Evolutionary conservation across 2,797 vertebrate species (phyloP).

Genomic region (Danio tinwini): DNA sequence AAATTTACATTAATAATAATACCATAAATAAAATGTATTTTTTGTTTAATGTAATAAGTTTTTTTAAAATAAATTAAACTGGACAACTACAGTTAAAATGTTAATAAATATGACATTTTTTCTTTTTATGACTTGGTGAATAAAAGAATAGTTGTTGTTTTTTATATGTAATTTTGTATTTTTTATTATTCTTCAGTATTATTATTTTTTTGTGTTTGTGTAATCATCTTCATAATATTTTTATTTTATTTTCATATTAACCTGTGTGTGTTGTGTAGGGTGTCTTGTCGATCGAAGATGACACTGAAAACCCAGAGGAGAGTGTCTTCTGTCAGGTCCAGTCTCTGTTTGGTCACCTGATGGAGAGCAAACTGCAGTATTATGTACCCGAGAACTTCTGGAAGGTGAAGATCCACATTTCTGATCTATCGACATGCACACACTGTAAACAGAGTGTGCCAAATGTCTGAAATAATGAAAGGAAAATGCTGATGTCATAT

Average conservation of each 20-base stretch:
- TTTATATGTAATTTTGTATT: too few relatives aligned
- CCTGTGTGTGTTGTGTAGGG: constrained; percentile 72
- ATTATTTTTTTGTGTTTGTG: too few relatives aligned
- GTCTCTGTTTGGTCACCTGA: constrained; percentile 96
- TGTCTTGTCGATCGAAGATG: constrained; percentile 95
- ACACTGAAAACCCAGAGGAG: constrained; percentile 96
- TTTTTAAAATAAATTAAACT: too few relatives aligned
- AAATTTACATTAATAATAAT: too few relatives aligned
- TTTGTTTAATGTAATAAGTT: too few relatives aligned
- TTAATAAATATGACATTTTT: too few relatives aligned
- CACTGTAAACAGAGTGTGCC: background rate
- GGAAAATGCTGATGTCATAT: background rate
- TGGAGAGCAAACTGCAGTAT: constrained; percentile 99
- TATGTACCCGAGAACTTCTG: constrained; percentile 98
- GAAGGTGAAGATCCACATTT: constrained; percentile 82
- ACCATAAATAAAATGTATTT: too few relatives aligned
- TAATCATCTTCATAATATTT: too few relatives aligned
- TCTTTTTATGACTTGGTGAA: too few relatives aligned
- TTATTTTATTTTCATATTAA: background rate
- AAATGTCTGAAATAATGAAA: background rate
- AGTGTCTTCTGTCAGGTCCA: constrained; percentile 99
- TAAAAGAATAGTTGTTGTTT: too few relatives aligned
- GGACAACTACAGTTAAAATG: too few relatives aligned
- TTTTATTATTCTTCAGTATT: too few relatives aligned
- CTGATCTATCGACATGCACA: background rate